Base-by-base conservation (phyloP, 2,113 vertebrate species). In the Dipodomys spectabilis region DNA sequence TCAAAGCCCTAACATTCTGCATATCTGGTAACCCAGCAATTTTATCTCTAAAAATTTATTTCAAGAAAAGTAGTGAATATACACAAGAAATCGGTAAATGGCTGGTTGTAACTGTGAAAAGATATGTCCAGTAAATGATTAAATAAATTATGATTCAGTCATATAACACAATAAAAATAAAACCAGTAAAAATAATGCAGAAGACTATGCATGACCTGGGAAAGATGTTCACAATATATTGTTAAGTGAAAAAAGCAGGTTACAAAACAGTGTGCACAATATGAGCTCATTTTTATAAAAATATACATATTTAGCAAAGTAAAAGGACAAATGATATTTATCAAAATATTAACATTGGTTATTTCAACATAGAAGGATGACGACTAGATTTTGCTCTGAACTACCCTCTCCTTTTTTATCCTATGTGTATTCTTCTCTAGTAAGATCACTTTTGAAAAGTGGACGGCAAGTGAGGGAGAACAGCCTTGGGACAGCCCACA, bases 231-330 rank as follows among this genome's bases (percentile, higher is more conserved):
- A 90, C 88, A 96, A 95, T 92, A 88, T 93, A 95, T 82, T 93
- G 88, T 96, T 94, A 95, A 64, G 85, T 95, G 92, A 91, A 93
- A 96, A 64, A 95, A 86, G 87, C 93, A 77, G 65, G 44, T 93
- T 97, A 96, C 74, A 95, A 97, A 96, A 96, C 79, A 74, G 81
- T 97, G 91, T 88, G 90, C 84, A 95, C 85, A 92, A 75, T 72
- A 92, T 80, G 93, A 97, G 79, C 88, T 90, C 85, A 85, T 94
- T 95, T 96, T 94, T 96, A 96, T 95, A 97, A 96, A 97, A 96
- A 96, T 96, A 97, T 82, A 96, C 90, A 95, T 95, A 96, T 94
- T 96, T 95, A 93, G 94, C 90, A 93, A 95, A 96, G 92, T 94
- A 95, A 96, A 88, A 88, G 88, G 88, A 96, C 94, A 94, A 93